phyloP scores from a whole-genome alignment of 2,113 vertebrate species.

The Oophaga pumilio region DNA sequence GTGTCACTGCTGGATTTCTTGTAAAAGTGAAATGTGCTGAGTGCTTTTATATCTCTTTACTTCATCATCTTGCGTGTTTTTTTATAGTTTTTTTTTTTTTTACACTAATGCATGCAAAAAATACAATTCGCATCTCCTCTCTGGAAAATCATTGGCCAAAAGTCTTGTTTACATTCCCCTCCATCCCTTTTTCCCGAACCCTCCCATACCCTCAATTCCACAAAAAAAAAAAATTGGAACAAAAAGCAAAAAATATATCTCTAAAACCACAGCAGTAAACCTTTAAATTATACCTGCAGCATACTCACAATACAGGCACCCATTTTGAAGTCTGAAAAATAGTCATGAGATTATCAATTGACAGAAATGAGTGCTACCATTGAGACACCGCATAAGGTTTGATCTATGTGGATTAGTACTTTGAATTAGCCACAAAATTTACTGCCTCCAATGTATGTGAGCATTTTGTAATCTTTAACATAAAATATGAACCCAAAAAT shows the following conservation, averaged over 20 bases:
- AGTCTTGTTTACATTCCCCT: constrained; percentile 38
- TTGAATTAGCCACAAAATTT: constrained; percentile 13
- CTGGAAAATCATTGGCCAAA: constrained; percentile 39
- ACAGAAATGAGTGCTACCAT: background rate
- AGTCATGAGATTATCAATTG: background rate
- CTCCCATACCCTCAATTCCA: constrained; percentile 36
- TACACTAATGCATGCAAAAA: constrained; percentile 58
- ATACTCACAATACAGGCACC: constrained; percentile 20
- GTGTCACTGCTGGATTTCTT: constrained; percentile 21
- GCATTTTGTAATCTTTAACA: constrained; percentile 6
- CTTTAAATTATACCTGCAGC: background rate
- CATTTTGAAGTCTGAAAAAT: background rate
- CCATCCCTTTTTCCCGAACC: constrained; percentile 42
- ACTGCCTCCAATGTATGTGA: background rate
- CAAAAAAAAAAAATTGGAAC: constrained; percentile 9
- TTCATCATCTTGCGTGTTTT: constrained; percentile 38
- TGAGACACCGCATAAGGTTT: background rate
- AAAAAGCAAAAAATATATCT: constrained; percentile 20
- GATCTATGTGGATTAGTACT: background rate
- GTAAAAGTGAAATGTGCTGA: constrained; percentile 41
- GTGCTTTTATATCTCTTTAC: constrained; percentile 43
- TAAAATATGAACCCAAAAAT: constrained; percentile 6
- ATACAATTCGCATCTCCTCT: constrained; percentile 43
- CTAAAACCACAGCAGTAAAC: constrained; percentile 28
- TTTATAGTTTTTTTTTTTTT: constrained; percentile 40